These are phyloP conservation scores for Drosophila pseudoananassae DNA, from an alignment of 1,140 invertebrate genomes.

Conservation along the genomic window DNA sequence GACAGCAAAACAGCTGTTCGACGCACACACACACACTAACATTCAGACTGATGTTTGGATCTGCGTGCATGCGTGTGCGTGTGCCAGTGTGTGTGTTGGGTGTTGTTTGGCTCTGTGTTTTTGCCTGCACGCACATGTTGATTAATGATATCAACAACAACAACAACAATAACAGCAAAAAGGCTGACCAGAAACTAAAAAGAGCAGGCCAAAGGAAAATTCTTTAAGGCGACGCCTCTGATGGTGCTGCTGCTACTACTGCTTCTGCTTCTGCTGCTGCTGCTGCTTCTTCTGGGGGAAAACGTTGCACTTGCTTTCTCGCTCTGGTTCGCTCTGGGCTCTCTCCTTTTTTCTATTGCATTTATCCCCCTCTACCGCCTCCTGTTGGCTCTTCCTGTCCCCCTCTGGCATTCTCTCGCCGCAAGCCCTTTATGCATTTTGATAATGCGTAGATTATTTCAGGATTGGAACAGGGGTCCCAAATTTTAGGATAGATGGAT, in stretches of 20 bases:
- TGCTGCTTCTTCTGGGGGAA: constrained; percentile 2
- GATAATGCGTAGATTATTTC: constrained; percentile 70
- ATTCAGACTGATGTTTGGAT: constrained; percentile 8
- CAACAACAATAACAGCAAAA: constrained; percentile 39
- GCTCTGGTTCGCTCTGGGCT: constrained; percentile 17
- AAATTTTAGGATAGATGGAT: not conserved
- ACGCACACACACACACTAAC: constrained; percentile 3
- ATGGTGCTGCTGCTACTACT: constrained; percentile 8
- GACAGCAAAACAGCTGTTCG: constrained; percentile 55
- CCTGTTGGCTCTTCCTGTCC: not conserved
- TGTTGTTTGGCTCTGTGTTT: not conserved
- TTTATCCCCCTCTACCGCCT: constrained; percentile 13
- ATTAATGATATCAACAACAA: constrained; percentile 50
- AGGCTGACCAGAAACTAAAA: constrained; percentile 13
- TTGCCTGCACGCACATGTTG: constrained; percentile 39
- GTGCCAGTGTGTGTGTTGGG: not conserved
- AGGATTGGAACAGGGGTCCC: constrained; percentile 19
- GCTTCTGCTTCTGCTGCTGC: constrained; percentile 6
- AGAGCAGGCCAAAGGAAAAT: constrained; percentile 1
- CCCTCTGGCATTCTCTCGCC: constrained; percentile 2
- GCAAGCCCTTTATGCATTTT: constrained; percentile 67
- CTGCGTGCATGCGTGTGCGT: not conserved
- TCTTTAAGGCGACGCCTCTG: constrained; percentile 23
- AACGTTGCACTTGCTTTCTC: constrained; percentile 36
- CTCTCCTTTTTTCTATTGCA: constrained; percentile 54